These are phyloP conservation scores for Scylla paramamosain DNA, from an alignment of 1,140 invertebrate species.

Conservation along the genomic window DNA sequence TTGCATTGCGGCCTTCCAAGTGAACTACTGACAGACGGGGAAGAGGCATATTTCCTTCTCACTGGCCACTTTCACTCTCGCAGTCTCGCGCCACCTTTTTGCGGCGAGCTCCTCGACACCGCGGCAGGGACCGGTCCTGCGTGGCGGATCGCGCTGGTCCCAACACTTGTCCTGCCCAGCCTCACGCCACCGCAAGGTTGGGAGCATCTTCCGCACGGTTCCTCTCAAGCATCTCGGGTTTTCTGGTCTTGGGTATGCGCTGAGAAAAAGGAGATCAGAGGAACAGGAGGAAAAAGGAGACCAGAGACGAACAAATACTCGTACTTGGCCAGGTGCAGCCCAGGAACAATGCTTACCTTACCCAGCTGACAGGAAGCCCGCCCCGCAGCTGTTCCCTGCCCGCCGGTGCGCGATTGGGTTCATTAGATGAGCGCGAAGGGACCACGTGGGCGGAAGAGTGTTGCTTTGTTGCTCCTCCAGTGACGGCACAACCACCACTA, in stretches of 20 bases:
- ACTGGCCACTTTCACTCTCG: conserved; percentile 4
- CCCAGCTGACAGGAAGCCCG: not conserved
- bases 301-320: not conserved
- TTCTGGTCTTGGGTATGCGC: not conserved
- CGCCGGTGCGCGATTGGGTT: no score
- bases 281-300: not conserved
- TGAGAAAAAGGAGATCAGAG: not conserved
- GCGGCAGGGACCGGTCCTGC: not conserved
- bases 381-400: not conserved
- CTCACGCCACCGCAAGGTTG: not conserved
- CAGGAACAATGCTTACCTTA: not conserved
- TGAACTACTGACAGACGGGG: not conserved
- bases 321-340: not conserved
- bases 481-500: no score
- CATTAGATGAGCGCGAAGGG: no score
- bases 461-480: no score
- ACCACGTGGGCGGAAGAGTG: no score
- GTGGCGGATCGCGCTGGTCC: not conserved
- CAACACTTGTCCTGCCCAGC: not conserved
- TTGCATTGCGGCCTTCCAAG: not conserved
- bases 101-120: not conserved
- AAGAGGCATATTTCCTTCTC: not conserved
- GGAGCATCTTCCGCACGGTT: not conserved
- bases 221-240: not conserved
- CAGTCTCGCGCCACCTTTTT: not conserved